Evolutionary conservation across 1,140 invertebrate species (phyloP).

Genomic region (Acarapis woodi): DNA sequence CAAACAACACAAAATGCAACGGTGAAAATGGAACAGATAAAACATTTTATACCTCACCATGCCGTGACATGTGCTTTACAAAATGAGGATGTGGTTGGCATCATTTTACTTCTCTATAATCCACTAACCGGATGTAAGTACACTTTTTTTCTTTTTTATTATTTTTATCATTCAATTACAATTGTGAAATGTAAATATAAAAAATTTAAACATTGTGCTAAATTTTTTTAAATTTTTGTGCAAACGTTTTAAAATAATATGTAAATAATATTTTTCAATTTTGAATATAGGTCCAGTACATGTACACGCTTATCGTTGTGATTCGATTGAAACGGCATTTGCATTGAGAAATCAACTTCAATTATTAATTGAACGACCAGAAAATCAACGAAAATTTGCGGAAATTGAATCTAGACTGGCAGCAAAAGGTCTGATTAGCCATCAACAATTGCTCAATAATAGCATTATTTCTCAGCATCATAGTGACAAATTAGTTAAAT

Average conservation of each 20-base stretch:
- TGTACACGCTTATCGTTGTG: slow-evolving; percentile 77
- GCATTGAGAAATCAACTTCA: slow-evolving; percentile 50
- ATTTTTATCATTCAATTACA: no score
- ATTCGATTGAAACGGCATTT: slow-evolving; percentile 65
- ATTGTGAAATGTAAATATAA: no score
- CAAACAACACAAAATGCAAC: background rate
- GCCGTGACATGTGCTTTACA: slow-evolving; percentile 59
- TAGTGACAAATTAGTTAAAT: background rate
- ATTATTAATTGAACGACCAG: slow-evolving; percentile 44
- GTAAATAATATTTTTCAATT: no score
- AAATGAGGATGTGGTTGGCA: slow-evolving; percentile 57
- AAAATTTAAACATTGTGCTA: no score
- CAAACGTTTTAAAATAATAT: no score
- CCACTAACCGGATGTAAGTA: slow-evolving; percentile 58
- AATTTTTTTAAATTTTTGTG: no score
- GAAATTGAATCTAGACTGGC: slow-evolving; percentile 35
- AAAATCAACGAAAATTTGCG: slow-evolving; percentile 53
- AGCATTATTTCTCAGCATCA: background rate
- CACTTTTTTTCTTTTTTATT: no score
- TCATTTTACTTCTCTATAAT: slow-evolving; percentile 59
- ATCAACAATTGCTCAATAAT: background rate
- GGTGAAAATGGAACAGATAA: slow-evolving; percentile 29
- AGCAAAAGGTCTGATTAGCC: slow-evolving; percentile 18
- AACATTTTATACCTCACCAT: slow-evolving; percentile 79
- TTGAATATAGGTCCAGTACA: no score